Evolutionary conservation across 2,888 invertebrate species (phyloP), one percentile per base, ranked within the genome.

Genomic region (Sminthurides aquaticus): DNA sequence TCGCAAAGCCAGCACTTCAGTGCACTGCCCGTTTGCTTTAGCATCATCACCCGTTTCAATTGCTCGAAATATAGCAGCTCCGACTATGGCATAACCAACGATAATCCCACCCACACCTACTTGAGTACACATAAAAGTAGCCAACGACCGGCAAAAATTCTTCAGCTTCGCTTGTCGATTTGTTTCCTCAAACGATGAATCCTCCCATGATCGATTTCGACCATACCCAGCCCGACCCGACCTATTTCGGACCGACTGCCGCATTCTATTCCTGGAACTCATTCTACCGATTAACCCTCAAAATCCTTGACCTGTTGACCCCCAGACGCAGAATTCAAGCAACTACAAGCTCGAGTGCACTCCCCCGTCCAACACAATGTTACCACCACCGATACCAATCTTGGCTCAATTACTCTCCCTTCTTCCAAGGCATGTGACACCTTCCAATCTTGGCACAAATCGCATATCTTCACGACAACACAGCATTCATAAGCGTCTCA

Each of bases 61-160:
- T 72, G 85, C 83, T 79, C 86, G 87, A 78, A 92, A 92, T 57
- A 87, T 85, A 22, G 88, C 84, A 0, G 92, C 91, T 0, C 92
- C 92, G 29, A 91, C 85, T 63, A 92, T 86, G 28, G 92, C 89
- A 78, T 92, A 92, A 70, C 90, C 86, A 1, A 92, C 90, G 56
- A 92, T 89, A 22, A 92, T 81, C 8, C 89, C 91, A 64, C 91
- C 92, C 43, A 92, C 91, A 73, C 92, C 92, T 25, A 77, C 76
- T 83, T 91, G 91, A 5, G 92, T 92, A 80, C 90, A 92, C 91
- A 92, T 92, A 77, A 92, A 92, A 5, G 91, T 90, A 64, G 90
- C 86, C 74, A 91, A 83, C 79, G 91, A 91, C 54, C 92, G 83
- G 76, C 89, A 88, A 77, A 90, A 92, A 76, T 90, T 88, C 79